These are phyloP conservation scores for Autographa pulchrina DNA, from an alignment of 2,888 invertebrate species.

Conservation along the genomic window DNA sequence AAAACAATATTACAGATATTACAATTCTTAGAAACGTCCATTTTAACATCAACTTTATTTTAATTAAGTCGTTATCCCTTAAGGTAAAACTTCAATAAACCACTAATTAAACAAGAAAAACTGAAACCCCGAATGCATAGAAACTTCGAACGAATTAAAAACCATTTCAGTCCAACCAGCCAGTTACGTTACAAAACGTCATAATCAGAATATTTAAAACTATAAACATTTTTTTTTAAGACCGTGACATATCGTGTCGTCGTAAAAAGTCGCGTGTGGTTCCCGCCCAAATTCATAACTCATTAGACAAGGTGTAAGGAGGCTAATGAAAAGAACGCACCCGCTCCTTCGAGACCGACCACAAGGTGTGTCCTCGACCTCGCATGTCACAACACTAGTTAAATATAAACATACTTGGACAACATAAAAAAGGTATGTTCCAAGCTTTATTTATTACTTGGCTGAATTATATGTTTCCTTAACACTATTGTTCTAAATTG, in stretches of 20 bases:
- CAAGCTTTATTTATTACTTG: constrained; percentile 28
- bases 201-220: constrained; percentile 32
- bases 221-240: constrained; percentile 35
- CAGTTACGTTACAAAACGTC: constrained; percentile 13
- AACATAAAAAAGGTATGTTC: constrained; percentile 33
- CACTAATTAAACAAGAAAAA: constrained; percentile 15
- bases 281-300: constrained; percentile 83
- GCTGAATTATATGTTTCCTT: constrained; percentile 32
- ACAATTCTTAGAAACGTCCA: constrained; percentile 61
- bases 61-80: constrained; percentile 20
- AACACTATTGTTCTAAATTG: constrained; percentile 18
- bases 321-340: constrained; percentile 86
- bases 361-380: constrained; percentile 75
- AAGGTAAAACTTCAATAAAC: constrained; percentile 15
- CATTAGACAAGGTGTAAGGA: constrained; percentile 80
- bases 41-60: constrained; percentile 28
- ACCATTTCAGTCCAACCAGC: background rate
- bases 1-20: constrained; percentile 62
- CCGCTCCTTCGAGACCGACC: constrained; percentile 86
- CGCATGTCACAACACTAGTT: constrained; percentile 69
- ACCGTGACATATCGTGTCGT: constrained; percentile 38
- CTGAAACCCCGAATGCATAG: background rate
- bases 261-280: constrained; percentile 82
- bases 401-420: constrained; percentile 35
- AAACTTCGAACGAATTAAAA: background rate